Evolutionary conservation across 2,113 vertebrate genomes (phyloP), one percentile per base, ranked within the genome.

Genomic region (Melospiza melodia): DNA sequence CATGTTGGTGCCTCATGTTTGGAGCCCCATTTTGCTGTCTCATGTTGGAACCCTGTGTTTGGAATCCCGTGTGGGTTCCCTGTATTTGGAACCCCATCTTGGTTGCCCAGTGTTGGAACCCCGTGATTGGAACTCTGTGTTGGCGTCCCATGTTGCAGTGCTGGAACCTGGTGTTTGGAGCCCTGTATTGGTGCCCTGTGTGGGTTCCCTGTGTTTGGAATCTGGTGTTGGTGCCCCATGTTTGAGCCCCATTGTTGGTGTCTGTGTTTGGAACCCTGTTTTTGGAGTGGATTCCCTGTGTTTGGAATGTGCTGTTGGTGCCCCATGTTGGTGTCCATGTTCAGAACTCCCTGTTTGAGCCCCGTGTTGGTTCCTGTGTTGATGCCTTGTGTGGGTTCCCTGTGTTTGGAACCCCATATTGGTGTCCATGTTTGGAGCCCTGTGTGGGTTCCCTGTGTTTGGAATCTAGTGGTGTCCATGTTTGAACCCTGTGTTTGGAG

Each of bases 11-110:
- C 20, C 33, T 5, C 4, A 3, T 12, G 46, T 22, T 41, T 63
- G 13, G 35, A 63, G 5, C 21, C 15, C 5, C 12, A 2, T 37
- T 2, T 21, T 20, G 21, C 10, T n/a, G 31, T 8, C 30, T 8
- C 14, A 6, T 18, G 37, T 44, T 66, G 31, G 37, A n/a, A 3
- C 23, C 18, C 37, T 1, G 2, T 16, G 23, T 31, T 44, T 79
- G 31, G 48, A n/a, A 4, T 14, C 23, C 35, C 2, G 3, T 30
- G 20, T 39, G 31, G 33, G 24, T 49, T 27, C 44, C 25, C 12
- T 0, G 3, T n/a, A 4, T 15, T 46, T 74, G 54, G 8, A 35
- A 10, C 5, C 15, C 27, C 3, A 3, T 61, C 28, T 30, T 54
- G 52, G 54, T 55, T 55, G 54, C 46, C 20, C 25, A 1, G 3